These are phyloP conservation scores for Therioaphis trifolii DNA, from an alignment of 2,888 invertebrate species.

Conservation along the genomic window DNA sequence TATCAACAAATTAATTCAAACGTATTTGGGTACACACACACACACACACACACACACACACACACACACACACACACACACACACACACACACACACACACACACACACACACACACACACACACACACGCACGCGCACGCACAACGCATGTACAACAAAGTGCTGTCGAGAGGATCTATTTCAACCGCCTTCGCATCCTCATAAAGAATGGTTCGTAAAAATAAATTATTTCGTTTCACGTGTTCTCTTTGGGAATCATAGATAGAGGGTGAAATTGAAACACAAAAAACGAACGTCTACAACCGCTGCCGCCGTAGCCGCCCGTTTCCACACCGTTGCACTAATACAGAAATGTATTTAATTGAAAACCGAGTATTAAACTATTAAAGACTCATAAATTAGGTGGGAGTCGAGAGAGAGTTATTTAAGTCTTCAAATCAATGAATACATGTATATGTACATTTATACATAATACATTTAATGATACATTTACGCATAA, in stretches of 20 bases:
- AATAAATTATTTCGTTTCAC: background rate
- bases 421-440: constrained; percentile 18
- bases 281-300: background rate
- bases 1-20: constrained; percentile 43
- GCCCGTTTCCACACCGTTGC: background rate
- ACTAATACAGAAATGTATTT: background rate
- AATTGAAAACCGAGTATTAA: constrained; percentile 11
- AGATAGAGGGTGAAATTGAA: background rate
- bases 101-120: too few relatives aligned
- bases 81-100: too few relatives aligned
- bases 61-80: too few relatives aligned
- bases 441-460: too few relatives aligned
- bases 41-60: too few relatives aligned
- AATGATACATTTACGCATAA: background rate
- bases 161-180: background rate
- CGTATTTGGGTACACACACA: background rate
- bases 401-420: background rate
- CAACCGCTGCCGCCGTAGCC: background rate
- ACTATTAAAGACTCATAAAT: background rate
- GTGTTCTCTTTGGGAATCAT: background rate
- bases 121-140: too few relatives aligned
- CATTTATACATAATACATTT: too few relatives aligned
- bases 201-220: background rate
- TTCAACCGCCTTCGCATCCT: background rate
- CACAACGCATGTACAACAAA: background rate